Evolutionary conservation across 2,797 vertebrate species (phyloP), one percentile per base, ranked within the genome.

Genomic region (Dermochelys coriacea): DNA sequence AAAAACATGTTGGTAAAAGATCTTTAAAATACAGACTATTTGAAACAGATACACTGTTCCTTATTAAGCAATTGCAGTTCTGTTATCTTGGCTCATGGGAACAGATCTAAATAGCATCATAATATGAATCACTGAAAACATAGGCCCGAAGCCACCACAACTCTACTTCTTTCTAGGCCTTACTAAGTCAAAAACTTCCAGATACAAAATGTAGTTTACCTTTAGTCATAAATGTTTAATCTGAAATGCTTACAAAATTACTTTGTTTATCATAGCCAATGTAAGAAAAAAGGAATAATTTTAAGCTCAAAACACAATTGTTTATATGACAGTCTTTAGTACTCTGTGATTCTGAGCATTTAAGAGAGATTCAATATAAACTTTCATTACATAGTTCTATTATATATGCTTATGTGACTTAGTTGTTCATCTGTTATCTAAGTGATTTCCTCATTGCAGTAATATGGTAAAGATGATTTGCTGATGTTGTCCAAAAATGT

Each of bases 171-270:
- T 85, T 37, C 95, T 87, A 96, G 89, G 84, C 91, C 87, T 80
- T 80, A 78, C 57, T 77, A 94, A 97, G 89, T 80, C 92, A 91
- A 95, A 80, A 8, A 96, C 94, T 97, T 96, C 95, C 97, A 93
- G 94, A 95, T 93, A 90, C 71, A 84, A 97, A 90, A 97, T 34
- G 91, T 47, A 96, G 97, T 96, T 98, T 98, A 97, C 95, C 97
- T 94, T 31, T 86, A 97, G 96, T 90, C 98, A 97, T 96, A 98
- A 98, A 98, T 96, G 98, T 98, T 98, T 97, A 94, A 98, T 97
- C 96, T 96, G 95, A 80, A 97, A 95, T 96, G 97, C 97, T 98
- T 97, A 97, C 97, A 97, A 95, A 97, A 96, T 51, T 95, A 96
- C 97, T 98, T 94, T 98, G 98, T 98, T 98, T 98, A 98, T 96